A percentile compares a stretch with the other conserved stretches of the same genome.
Conservation (phyloP, 2,113 vertebrate genomes). For the Chascanopsetta lugubris region DNA sequence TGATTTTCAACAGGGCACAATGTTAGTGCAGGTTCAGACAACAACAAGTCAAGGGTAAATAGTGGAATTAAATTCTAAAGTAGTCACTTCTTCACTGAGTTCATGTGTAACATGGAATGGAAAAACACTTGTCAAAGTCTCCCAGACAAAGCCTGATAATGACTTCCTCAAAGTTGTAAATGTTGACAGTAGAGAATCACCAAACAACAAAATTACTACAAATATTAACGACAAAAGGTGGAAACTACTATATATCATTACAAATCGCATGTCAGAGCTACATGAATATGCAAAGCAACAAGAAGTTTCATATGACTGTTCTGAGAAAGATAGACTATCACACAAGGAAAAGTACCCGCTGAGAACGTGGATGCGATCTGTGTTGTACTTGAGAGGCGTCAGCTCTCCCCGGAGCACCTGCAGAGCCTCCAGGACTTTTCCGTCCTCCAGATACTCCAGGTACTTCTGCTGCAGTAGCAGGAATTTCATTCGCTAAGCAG, state of each 20-base stretch:
- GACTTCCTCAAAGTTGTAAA: not conserved
- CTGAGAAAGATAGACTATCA: conserved; percentile 12
- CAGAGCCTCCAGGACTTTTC: conserved; percentile 98
- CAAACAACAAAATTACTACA: not conserved
- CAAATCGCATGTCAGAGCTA: not conserved
- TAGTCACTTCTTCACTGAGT: too few species aligned
- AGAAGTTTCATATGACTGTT: not conserved
- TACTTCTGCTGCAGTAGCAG: conserved; percentile 99
- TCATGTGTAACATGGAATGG: too few species aligned
- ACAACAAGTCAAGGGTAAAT: not conserved
- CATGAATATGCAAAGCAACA: not conserved
- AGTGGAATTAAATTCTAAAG: not conserved
- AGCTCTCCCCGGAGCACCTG: conserved; percentile 96
- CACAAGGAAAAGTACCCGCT: conserved; percentile 86
- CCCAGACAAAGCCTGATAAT: too few species aligned
- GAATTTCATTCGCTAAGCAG: conserved; percentile 98
- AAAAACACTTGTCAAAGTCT: too few species aligned
- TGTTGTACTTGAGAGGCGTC: conserved; percentile 98
- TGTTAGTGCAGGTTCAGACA: not conserved
- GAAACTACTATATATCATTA: not conserved
- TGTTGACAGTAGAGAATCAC: not conserved
- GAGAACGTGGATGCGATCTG: conserved; percentile 97
- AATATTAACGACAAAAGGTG: too few species aligned
- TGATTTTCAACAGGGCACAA: not conserved
- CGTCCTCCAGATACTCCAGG: conserved; percentile 98